These are phyloP conservation scores for Anas acuta DNA, from an alignment of 2,797 vertebrate species.

Conservation along the genomic window DNA sequence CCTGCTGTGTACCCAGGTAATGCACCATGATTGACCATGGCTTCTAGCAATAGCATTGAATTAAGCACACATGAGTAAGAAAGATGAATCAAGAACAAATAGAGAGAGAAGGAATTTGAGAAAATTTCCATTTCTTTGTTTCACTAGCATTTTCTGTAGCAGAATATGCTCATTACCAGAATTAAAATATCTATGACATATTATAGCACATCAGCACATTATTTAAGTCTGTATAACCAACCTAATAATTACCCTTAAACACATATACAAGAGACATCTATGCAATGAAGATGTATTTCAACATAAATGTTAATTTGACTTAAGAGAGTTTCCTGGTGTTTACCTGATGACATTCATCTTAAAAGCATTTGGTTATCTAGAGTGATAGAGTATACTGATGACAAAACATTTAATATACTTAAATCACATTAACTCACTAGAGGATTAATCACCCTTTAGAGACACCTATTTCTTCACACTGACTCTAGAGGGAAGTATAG, in stretches of 20 bases:
- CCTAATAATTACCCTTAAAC: background rate
- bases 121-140: background rate
- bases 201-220: fast-evolving
- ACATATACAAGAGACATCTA: fast-evolving
- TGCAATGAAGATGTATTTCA: background rate
- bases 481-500: conserved; percentile 56
- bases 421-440: fast-evolving
- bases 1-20: background rate
- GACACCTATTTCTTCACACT: background rate
- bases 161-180: background rate
- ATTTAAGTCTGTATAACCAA: background rate
- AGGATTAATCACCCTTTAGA: background rate
- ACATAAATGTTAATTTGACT: fast-evolving
- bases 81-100: background rate
- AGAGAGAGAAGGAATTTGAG: no score
- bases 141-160: background rate
- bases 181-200: no score
- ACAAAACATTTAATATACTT: background rate
- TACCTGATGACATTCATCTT: background rate
- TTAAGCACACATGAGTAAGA: background rate
- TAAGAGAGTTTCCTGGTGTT: background rate
- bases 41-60: background rate
- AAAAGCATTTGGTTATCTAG: background rate
- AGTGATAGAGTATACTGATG: background rate
- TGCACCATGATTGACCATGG: background rate